A percentile compares a stretch with the other conserved stretches of the same genome.
phyloP scores from a whole-genome alignment of 2,888 invertebrate species.

The Agonopterix heracliana region DNA sequence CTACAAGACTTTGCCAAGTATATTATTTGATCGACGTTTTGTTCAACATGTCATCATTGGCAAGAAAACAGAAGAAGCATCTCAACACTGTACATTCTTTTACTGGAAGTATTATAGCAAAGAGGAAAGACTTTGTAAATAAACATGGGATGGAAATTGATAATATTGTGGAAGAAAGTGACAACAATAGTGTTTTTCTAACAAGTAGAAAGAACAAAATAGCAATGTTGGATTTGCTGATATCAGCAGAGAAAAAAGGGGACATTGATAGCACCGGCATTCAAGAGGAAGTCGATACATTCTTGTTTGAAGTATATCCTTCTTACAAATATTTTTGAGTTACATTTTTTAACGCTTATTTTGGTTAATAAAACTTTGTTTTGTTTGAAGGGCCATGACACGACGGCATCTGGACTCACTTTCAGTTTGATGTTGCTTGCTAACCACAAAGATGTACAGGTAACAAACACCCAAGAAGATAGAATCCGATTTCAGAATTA shows the following conservation, averaged over 20 bases:
- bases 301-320: conserved; percentile 74
- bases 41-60: conserved; percentile 31
- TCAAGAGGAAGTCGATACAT: conserved; percentile 78
- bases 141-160: conserved; percentile 11
- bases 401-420: conserved; percentile 64
- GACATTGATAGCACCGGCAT: conserved; percentile 68
- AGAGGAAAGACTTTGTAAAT: conserved; percentile 26
- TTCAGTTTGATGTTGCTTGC: conserved; percentile 72
- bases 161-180: neutral
- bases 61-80: conserved; percentile 48
- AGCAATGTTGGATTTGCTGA: conserved; percentile 42
- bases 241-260: conserved; percentile 59
- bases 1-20: conserved; percentile 51
- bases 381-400: conserved; percentile 77
- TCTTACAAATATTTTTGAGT: neutral
- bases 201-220: conserved; percentile 53
- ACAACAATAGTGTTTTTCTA: conserved; percentile 23
- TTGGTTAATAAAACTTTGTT: conserved; percentile 1
- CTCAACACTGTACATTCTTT: conserved; percentile 53
- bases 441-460: conserved; percentile 60
- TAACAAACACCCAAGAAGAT: conserved; percentile 14
- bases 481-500: no score
- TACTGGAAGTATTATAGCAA: conserved; percentile 51
- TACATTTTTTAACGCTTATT: neutral
- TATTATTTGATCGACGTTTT: conserved; percentile 61